Evolutionary conservation across 2,797 vertebrate species (phyloP).

Genomic region (Malurus leucopterus): DNA sequence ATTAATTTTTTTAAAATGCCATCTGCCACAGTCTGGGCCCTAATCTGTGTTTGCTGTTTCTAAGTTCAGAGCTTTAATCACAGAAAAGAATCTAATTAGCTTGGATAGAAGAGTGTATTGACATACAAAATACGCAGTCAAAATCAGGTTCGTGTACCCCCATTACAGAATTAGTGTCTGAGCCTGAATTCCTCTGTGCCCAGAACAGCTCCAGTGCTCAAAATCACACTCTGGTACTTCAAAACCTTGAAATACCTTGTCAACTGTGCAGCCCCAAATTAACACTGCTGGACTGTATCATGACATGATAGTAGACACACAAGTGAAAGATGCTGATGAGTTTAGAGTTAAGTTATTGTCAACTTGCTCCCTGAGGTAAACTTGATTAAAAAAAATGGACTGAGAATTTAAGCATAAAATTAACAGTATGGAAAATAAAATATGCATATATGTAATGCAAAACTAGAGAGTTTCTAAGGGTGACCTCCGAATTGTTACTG

Average conservation of each 20-base stretch:
- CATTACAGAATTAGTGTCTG: neutral
- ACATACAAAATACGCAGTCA: neutral
- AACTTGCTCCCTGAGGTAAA: neutral
- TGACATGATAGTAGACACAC: neutral
- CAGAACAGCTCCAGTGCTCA: neutral
- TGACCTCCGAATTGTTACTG: neutral
- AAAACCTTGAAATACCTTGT: neutral
- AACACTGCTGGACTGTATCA: neutral
- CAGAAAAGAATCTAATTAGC: neutral
- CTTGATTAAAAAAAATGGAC: neutral
- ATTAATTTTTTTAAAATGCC: neutral
- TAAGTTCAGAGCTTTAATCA: neutral
- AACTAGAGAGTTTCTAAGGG: neutral
- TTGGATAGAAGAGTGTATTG: neutral
- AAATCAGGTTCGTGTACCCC: rapidly evolving
- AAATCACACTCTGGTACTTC: neutral
- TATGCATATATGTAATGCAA: neutral
- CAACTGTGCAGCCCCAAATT: neutral
- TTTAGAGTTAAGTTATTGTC: neutral
- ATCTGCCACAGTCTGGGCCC: neutral
- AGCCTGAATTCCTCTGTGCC: neutral
- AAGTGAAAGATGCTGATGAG: neutral
- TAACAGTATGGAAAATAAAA: neutral
- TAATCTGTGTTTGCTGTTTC: neutral
- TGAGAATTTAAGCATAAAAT: neutral